Percentiles rank a stretch among this genome's conserved stretches.
Conservation (phyloP, 2,113 vertebrate species). For the Suncus etruscus region DNA sequence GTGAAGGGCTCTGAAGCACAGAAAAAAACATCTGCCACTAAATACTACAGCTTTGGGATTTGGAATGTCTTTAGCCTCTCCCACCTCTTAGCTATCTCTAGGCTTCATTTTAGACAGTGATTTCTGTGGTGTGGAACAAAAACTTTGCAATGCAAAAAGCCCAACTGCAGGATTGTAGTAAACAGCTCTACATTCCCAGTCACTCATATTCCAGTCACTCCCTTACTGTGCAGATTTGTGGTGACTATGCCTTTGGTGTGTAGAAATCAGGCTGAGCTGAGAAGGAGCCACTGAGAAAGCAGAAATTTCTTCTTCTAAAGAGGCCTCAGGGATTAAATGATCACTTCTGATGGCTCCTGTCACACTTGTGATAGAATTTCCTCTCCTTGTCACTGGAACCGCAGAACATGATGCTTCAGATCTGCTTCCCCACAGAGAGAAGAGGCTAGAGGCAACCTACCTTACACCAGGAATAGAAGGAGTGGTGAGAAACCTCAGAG, state of each 20-base stretch:
- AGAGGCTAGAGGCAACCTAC: slow-evolving; percentile 17
- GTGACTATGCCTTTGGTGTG: neutral
- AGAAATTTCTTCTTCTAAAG: slow-evolving; percentile 53
- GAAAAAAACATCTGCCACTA: too few species aligned
- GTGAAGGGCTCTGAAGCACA: too few species aligned
- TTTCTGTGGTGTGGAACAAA: neutral
- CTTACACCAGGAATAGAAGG: neutral
- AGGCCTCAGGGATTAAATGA: slow-evolving; percentile 64
- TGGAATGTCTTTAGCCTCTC: too few species aligned
- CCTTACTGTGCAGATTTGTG: neutral
- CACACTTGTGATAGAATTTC: slow-evolving; percentile 45
- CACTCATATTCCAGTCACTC: slow-evolving; percentile 19
- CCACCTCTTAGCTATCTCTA: neutral
- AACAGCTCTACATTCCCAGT: slow-evolving; percentile 20
- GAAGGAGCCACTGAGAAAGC: slow-evolving; percentile 5
- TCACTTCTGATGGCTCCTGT: slow-evolving; percentile 61
- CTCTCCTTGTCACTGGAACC: slow-evolving; percentile 45
- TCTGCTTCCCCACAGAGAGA: slow-evolving; percentile 6
- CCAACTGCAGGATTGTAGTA: neutral
- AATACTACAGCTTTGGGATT: too few species aligned
- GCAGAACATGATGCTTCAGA: slow-evolving; percentile 34
- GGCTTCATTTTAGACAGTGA: neutral
- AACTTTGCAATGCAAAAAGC: neutral
- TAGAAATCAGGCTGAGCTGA: slow-evolving; percentile 19
- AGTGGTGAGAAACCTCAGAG: neutral